phyloP scores from a whole-genome alignment of 2,888 invertebrate genomes.

The Pseudococcus viburni region DNA sequence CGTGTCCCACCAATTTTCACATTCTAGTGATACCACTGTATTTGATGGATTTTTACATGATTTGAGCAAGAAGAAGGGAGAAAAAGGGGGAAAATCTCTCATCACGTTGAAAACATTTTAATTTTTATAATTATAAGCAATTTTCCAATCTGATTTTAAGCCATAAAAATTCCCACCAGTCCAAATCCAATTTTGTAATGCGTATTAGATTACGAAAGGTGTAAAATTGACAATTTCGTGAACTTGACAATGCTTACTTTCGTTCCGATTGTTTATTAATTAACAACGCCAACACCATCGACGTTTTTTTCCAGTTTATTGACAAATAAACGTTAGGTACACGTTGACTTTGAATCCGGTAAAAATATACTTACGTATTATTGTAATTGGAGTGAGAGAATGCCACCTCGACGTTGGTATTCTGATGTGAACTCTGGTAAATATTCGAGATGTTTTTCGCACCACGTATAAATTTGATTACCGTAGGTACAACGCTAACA shows the following conservation, averaged over 20 bases:
- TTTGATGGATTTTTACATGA: too few species aligned
- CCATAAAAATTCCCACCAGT: too few species aligned
- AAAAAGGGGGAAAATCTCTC: too few species aligned
- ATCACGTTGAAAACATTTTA: too few species aligned
- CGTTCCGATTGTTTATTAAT: slow-evolving; percentile 1
- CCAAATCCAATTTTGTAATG: not conserved
- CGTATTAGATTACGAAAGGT: not conserved
- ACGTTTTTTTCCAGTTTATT: not conserved
- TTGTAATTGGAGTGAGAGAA: not conserved
- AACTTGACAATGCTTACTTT: not conserved
- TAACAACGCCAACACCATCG: not conserved
- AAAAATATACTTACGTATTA: not conserved
- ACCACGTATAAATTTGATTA: not conserved
- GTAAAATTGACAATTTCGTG: not conserved
- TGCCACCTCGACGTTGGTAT: not conserved
- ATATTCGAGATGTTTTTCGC: not conserved
- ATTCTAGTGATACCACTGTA: too few species aligned
- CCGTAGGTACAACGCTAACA: not conserved
- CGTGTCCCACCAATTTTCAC: too few species aligned
- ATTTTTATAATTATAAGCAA: too few species aligned
- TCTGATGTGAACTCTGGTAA: slow-evolving; percentile 12
- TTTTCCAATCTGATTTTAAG: too few species aligned
- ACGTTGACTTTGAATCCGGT: not conserved
- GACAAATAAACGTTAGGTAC: slow-evolving; percentile 6
- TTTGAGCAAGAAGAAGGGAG: too few species aligned